phyloP scores from a whole-genome alignment of 2,888 invertebrate species.

The Drosophila monieri region DNA sequence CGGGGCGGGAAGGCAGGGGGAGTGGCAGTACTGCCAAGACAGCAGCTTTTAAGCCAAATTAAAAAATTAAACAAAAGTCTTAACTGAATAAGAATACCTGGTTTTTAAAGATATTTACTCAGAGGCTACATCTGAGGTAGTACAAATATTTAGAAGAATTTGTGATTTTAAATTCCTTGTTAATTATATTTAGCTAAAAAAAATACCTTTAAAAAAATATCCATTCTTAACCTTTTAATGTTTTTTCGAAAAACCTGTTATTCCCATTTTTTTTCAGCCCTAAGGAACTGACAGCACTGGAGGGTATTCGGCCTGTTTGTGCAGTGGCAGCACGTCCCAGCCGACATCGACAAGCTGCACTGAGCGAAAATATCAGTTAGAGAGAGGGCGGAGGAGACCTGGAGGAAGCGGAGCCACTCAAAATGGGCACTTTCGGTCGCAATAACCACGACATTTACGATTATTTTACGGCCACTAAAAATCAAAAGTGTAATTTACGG shows the following conservation, averaged over 20 bases:
- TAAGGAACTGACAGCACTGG: constrained; percentile 20
- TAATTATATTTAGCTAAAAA: not conserved
- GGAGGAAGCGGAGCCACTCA: constrained; percentile 64
- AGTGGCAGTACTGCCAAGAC: constrained; percentile 8
- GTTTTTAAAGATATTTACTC: too few relatives aligned
- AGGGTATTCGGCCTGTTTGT: constrained; percentile 59
- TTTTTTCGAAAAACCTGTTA: not conserved
- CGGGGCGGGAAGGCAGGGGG: not conserved
- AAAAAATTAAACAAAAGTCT: not conserved
- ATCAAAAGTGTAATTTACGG: constrained; percentile 84
- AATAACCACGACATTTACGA: constrained; percentile 84
- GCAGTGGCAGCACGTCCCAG: constrained; percentile 74
- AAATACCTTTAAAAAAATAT: not conserved
- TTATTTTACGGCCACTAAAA: constrained; percentile 84
- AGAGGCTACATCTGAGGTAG: too few relatives aligned
- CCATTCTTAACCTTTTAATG: not conserved
- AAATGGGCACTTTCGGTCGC: constrained; percentile 84
- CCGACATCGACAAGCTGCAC: constrained; percentile 62
- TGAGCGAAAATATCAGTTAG: constrained; percentile 80
- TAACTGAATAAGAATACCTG: not conserved
- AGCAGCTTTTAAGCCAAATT: constrained; percentile 1
- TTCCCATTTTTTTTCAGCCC: not conserved
- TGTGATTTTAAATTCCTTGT: not conserved
- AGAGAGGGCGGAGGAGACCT: constrained; percentile 10
- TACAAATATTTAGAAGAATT: not conserved